Percentiles rank a stretch among this genome's conserved stretches.
These are phyloP conservation scores for Rattus rattus DNA, from an alignment of 2,113 vertebrate genomes.

Conservation along the genomic window DNA sequence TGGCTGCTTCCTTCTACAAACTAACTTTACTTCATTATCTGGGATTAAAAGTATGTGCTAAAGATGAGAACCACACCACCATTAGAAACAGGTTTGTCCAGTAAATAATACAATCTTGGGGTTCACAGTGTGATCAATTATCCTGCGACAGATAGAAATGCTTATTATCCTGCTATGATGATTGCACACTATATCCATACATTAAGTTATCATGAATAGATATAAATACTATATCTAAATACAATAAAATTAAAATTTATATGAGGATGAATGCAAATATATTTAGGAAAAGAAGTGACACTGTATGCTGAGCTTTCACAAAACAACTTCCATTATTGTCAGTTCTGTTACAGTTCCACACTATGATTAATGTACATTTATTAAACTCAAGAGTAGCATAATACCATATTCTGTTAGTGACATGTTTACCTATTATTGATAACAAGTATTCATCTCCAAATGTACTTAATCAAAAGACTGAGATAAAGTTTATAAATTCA, in stretches of 20 bases:
- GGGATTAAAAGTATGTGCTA: too few species aligned
- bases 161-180: not conserved
- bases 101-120: too few species aligned
- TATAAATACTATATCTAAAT: not conserved
- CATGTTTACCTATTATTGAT: not conserved
- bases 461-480: not conserved
- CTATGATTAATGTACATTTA: not conserved
- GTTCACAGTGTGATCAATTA: too few species aligned
- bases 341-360: not conserved
- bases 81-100: too few species aligned
- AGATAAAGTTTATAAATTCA: not conserved
- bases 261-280: not conserved
- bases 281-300: not conserved
- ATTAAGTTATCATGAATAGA: not conserved
- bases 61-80: too few species aligned
- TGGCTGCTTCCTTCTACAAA: too few species aligned
- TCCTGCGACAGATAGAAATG: not conserved
- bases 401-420: not conserved
- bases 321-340: not conserved
- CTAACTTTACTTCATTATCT: too few species aligned
- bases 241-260: slow-evolving; percentile 38
- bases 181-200: not conserved
- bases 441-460: slow-evolving; percentile 37
- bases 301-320: not conserved
- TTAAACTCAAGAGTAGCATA: not conserved